Evolutionary conservation across 2,888 invertebrate species (phyloP).

Genomic region (Oxyscelio sp.): DNA sequence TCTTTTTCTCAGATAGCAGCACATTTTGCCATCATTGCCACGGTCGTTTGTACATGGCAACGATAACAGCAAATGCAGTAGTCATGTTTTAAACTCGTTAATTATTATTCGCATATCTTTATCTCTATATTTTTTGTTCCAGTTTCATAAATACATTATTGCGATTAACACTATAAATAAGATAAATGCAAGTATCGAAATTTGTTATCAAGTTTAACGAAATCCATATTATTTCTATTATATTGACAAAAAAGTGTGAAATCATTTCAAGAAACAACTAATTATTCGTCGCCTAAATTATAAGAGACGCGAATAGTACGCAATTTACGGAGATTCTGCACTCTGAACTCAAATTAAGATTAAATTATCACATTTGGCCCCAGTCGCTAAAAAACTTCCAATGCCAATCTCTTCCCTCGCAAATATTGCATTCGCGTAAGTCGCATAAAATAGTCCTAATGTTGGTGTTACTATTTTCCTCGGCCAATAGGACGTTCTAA

Average conservation of each 20-base stretch:
- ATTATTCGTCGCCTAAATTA: conserved; percentile 51
- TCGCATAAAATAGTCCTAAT: conserved; percentile 33
- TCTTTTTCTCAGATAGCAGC: conserved; percentile 52
- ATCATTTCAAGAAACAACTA: conserved; percentile 6
- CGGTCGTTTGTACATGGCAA: conserved; percentile 65
- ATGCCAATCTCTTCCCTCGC: conserved; percentile 39
- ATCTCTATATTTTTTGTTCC: conserved; percentile 61
- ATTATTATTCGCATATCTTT: conserved; percentile 68
- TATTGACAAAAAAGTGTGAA: conserved; percentile 16
- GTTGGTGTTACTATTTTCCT: background rate
- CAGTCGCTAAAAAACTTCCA: conserved; percentile 46
- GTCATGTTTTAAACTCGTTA: conserved; percentile 70
- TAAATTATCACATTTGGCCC: conserved; percentile 66
- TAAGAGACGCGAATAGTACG: conserved; percentile 22
- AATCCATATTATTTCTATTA: conserved; percentile 15
- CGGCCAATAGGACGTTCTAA: conserved; percentile 34
- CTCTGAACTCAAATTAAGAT: conserved; percentile 66
- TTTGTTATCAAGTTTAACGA: conserved; percentile 1
- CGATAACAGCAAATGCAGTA: conserved; percentile 72
- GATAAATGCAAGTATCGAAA: conserved; percentile 19
- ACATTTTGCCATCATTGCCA: conserved; percentile 67
- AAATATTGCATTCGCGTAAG: conserved; percentile 46
- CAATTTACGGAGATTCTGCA: conserved; percentile 28
- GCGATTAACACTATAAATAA: conserved; percentile 58
- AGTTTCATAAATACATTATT: conserved; percentile 60